phyloP scores from a whole-genome alignment of 2,797 vertebrate genomes.

The Pangasius mekongensis region DNA sequence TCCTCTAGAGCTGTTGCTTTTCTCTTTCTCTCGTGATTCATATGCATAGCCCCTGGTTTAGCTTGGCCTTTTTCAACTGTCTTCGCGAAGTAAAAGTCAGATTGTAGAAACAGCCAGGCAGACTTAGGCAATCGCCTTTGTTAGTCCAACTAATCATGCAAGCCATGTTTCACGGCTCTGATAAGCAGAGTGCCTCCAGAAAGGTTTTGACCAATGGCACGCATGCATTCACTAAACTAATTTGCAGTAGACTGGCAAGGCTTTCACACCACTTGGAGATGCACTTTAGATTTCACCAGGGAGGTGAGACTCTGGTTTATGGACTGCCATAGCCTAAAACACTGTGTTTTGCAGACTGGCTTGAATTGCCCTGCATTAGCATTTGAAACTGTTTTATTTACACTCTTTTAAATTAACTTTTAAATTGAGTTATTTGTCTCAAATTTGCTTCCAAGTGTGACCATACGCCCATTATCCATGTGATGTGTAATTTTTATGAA shows the following conservation, averaged over 20 bases:
- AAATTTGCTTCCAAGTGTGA: constrained; percentile 21
- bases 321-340: constrained; percentile 47
- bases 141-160: constrained; percentile 73
- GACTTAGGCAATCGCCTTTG: constrained; percentile 63
- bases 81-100: constrained; percentile 62
- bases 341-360: constrained; percentile 37
- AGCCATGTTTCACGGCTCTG: constrained; percentile 74
- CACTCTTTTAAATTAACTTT: constrained; percentile 7
- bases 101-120: constrained; percentile 58
- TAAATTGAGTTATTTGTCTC: constrained; percentile 10
- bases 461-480: constrained; percentile 14
- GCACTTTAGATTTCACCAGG: constrained; percentile 73
- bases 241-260: constrained; percentile 71
- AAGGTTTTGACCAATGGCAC: constrained; percentile 69
- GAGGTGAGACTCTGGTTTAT: constrained; percentile 62
- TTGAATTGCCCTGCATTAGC: constrained; percentile 37
- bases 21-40: constrained; percentile 40
- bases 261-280: constrained; percentile 76
- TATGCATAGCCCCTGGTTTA: constrained; percentile 73
- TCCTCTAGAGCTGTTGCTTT: constrained; percentile 64
- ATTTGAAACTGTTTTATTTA: constrained; percentile 22
- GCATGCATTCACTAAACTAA: constrained; percentile 73
- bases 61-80: constrained; percentile 72
- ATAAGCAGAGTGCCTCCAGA: constrained; percentile 77
- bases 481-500: constrained; percentile 9